Base-by-base conservation (phyloP, 2,113 vertebrate species). In the Sprattus sprattus region DNA sequence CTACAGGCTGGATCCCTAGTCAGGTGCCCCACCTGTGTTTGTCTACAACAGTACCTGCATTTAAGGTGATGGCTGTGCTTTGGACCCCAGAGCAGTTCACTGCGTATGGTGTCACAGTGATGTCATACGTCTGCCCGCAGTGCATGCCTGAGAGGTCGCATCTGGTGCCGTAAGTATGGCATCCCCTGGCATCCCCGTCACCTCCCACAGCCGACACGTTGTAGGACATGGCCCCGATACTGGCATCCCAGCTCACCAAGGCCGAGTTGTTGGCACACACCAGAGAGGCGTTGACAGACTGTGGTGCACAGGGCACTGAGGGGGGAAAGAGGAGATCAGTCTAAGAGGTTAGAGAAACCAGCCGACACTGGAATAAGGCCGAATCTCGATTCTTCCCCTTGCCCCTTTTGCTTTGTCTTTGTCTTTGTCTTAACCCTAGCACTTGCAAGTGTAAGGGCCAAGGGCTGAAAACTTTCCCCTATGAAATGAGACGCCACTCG, bases 231-330 rank as follows among this genome's bases (percentile, higher is more conserved):
- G 89, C 90, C 47, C 84, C 71, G 4, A 75, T 32, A 49, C 89
- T 92, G 75, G 82, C 84, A 3, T 60, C 57, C 94, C 94, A 95
- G 0, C 86, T 92, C 13, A 95, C 89, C 84, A 87, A 45, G 39
- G 90, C 92, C 22, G 90, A 91, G 81, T 86, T 88, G 81, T 84
- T 88, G 1, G 44, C 84, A 84, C 95, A 95, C 45, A 88, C 45
- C 81, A 92, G 75, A 5, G 85, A 3, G 52, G 91, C 82, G 0
- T 82, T 90, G 10, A 95, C 88, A 16, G 92, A 92, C 85, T 90
- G 82, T 1, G 94, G 94, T 2, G 93, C 57, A 60, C 95, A 95
- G 0, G 93, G 89, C 32, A 89, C 95, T 95, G 88, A 18, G 39
- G 50, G 81, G 71, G 3, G 60, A 71, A 86, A 86, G 45, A 3